Base-by-base conservation (phyloP, 2,113 vertebrate genomes). In the Notiomystis cincta region DNA sequence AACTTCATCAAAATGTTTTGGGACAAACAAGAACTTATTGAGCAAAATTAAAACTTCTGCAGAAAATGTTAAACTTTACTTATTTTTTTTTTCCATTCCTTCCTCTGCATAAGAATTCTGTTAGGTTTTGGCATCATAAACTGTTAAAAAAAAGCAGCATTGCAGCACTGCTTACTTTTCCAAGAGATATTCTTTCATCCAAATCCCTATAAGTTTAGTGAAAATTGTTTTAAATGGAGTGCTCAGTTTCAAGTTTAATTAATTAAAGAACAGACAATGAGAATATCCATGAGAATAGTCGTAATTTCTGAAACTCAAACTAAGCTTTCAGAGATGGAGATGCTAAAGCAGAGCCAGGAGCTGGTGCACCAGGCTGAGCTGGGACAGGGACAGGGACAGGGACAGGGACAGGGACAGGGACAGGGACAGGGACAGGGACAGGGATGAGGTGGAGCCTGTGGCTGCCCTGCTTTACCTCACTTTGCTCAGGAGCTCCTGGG, bases 181-280 rank as follows among this genome's bases (percentile, higher is more conserved):
- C 66, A 15, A 23, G 45, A 82, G 57, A 31, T 31, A 45, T 42
- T 83, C 51, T 93, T 80, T 58, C 64, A 77, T 65, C 38, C 51
- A 86, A 61, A 42, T 53, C 53, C 25, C 61, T 87, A 10, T 76
- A 64, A 56, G n/a, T 87, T 91, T 57, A 53, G 81, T 72, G 57
- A 89, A 91, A 76, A 35, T 24, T 15, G 21, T 61, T 93, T 80
- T 72, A 73, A 94, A 89, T 27, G 11, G 48, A 88, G 67, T 45
- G 28, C 40, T 94, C 45, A 25, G 40, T 76, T 85, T 92, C 33
- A 80, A 61, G 22, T 85, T 82, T 82, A 88, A 82, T 85, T 79
- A 65, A 76, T 82, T 64, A 65, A 95, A 69, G 90, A 79, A 47
- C 22, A 82, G 79, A 47, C 57, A 91, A 57, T 77, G 61, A 90